A percentile compares a stretch with the other conserved stretches of the same genome.
These are phyloP conservation scores for Cepaea nemoralis DNA, from an alignment of 1,140 invertebrate species.

Conservation along the genomic window DNA sequence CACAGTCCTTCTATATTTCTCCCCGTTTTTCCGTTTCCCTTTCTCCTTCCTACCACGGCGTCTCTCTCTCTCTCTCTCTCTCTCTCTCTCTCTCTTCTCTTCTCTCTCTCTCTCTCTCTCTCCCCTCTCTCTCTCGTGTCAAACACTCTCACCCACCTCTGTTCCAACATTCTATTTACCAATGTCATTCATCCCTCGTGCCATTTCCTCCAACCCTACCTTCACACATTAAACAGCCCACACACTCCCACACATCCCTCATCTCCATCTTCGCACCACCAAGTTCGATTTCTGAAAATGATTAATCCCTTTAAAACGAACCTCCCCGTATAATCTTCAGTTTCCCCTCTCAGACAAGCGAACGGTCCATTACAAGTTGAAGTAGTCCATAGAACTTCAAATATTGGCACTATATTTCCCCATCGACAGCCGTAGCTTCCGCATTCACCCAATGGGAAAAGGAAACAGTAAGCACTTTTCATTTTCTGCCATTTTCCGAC, in stretches of 20 bases:
- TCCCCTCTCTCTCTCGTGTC: too few relatives aligned
- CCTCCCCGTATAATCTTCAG: background rate
- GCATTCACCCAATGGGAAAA: background rate
- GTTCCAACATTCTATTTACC: too few relatives aligned
- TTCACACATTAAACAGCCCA: background rate
- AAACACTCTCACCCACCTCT: too few relatives aligned
- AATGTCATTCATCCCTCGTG: too few relatives aligned
- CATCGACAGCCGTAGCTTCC: background rate
- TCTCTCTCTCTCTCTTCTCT: too few relatives aligned
- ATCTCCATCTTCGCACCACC: background rate
- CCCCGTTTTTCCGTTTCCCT: too few relatives aligned
- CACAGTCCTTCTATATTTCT: too few relatives aligned
- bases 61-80: too few relatives aligned
- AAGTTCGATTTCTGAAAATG: conserved; percentile 2
- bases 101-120: too few relatives aligned
- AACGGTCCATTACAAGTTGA: background rate
- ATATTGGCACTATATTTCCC: background rate
- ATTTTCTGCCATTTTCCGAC: background rate
- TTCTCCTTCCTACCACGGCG: background rate
- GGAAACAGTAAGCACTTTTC: background rate
- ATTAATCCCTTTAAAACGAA: conserved; percentile 3
- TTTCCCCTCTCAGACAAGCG: background rate
- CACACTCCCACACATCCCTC: too few relatives aligned
- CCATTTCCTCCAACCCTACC: too few relatives aligned
- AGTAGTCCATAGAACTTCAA: background rate